A percentile compares a stretch with the other conserved stretches of the same genome.
Conservation (phyloP, 2,888 invertebrate genomes). For the Trissolcus japonicus region DNA sequence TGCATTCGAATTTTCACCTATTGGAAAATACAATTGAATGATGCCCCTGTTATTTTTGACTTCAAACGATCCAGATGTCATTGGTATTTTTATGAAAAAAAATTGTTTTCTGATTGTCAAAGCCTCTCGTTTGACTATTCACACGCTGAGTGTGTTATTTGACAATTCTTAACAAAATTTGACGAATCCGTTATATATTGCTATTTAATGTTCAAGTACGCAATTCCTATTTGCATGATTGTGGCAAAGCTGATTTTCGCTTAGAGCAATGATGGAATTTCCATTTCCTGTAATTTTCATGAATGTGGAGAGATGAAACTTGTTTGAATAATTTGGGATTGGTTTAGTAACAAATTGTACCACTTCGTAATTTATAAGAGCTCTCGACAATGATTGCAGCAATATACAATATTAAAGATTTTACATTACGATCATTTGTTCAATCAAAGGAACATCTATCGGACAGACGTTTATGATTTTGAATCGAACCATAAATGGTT, state of each 20-base stretch:
- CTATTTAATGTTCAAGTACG: slow-evolving; percentile 58
- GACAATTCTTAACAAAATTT: slow-evolving; percentile 45
- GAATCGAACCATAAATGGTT: neutral
- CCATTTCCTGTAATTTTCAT: slow-evolving; percentile 60
- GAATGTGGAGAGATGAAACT: slow-evolving; percentile 56
- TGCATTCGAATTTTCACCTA: slow-evolving; percentile 11
- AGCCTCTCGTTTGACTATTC: neutral
- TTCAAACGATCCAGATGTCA: neutral
- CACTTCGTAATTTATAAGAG: slow-evolving; percentile 52
- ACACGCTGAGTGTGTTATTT: slow-evolving; percentile 3
- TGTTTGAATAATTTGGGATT: slow-evolving; percentile 58
- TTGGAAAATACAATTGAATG: slow-evolving; percentile 14
- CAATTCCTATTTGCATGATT: slow-evolving; percentile 58
- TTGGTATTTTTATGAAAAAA: neutral
- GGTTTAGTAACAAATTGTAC: slow-evolving; percentile 54
- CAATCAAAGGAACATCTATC: slow-evolving; percentile 28
- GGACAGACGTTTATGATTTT: neutral
- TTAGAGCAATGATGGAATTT: slow-evolving; percentile 58
- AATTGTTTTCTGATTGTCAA: neutral
- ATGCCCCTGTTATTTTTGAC: neutral
- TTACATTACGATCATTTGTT: slow-evolving; percentile 39
- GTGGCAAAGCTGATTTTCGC: slow-evolving; percentile 57
- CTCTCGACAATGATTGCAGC: slow-evolving; percentile 49
- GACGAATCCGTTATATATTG: slow-evolving; percentile 50
- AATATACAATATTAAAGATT: slow-evolving; percentile 41